Base-by-base conservation (phyloP, 2,113 vertebrate genomes). In the Lontra canadensis region DNA sequence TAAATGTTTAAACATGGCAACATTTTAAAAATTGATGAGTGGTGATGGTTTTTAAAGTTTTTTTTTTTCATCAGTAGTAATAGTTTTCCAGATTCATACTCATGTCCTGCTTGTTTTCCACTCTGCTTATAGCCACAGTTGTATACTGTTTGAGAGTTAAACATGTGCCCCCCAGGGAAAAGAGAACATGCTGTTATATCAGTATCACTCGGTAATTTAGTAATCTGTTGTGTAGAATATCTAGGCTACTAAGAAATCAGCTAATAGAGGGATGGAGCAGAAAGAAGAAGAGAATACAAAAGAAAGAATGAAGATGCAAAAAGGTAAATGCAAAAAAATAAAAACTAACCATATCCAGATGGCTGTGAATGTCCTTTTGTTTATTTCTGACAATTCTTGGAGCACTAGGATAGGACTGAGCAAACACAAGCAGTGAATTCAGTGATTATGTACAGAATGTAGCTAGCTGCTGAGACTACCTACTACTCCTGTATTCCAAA, bases 1-100 rank as follows among this genome's bases (percentile, higher is more conserved):
- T 97, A 96, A 98, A 97, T 96, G 90, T 97, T 97, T 97, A 94
- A 96, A 96, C 71, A 96, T 82, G 92, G 44, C 92, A 79, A 57
- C 26, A 86, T 86, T 97, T 97, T 95, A 96, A 98, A 98, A 97
- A 96, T 98, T 93, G 73, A 98, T 95, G 92, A 93, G 26, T 93
- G 49, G 23, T 85, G 63, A 84, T 87, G 82, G 52, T 89, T 97
- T 96, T 90, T 80, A 71, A 92, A 61, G 18, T 91, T 61, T 78
- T 6, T 92, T 85, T 57, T 89, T 79, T 71, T 82, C 82, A 89
- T 81, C 42, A 36, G 49, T 79, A 76, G 76, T 94, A 82, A 61
- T 88, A 84, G 69, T 94, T 96, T 82, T 12, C 73, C 80, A 88
- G 80, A 69, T 94, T 96, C 89, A 79, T 39, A 69, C 44, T 94